phyloP scores from a whole-genome alignment of 2,113 vertebrate species.

The Bubo blakistoni region DNA sequence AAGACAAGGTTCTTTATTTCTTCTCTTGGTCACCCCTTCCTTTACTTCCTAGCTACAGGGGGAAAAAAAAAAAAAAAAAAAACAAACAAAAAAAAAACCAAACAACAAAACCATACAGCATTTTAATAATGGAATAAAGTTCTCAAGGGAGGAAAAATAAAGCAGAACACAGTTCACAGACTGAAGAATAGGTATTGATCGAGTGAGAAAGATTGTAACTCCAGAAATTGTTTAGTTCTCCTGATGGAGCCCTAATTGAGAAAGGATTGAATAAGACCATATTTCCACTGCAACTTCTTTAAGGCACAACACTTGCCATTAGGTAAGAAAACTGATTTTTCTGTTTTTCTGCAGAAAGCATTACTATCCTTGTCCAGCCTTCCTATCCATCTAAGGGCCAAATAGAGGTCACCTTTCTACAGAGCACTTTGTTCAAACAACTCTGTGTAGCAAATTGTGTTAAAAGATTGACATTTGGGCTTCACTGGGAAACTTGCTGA shows the following conservation, averaged over 20 bases:
- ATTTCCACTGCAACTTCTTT: background rate
- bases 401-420: background rate
- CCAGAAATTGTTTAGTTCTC: background rate
- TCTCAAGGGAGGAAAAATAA: background rate
- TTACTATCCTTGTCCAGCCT: background rate
- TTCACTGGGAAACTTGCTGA: background rate
- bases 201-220: background rate
- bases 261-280: background rate
- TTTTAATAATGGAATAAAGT: background rate
- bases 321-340: background rate
- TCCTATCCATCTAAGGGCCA: background rate
- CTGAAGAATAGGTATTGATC: background rate
- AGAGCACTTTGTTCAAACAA: background rate
- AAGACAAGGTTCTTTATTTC: background rate
- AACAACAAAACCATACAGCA: background rate
- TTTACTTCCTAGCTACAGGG: background rate
- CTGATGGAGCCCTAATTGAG: background rate
- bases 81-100: no score
- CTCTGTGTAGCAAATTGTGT: background rate
- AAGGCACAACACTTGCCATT: background rate
- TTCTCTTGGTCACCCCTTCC: background rate
- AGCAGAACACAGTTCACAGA: background rate
- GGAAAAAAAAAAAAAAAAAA: no score
- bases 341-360: background rate
- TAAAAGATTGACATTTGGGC: background rate